Evolutionary conservation across 2,888 invertebrate species (phyloP).

Genomic region (Leucoma salicis): DNA sequence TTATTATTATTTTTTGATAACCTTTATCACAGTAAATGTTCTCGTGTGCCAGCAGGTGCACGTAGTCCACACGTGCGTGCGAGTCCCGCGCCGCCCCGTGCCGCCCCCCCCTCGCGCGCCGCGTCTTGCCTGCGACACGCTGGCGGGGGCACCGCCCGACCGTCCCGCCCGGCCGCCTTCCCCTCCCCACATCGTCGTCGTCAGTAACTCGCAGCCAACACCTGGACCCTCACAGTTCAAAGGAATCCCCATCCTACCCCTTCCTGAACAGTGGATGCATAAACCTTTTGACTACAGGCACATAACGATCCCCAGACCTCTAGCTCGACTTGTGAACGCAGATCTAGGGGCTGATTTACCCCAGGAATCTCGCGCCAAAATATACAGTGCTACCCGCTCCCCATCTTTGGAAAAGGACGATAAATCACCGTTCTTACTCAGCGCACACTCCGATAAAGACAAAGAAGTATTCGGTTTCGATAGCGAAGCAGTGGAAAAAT

Average conservation of each 20-base stretch:
- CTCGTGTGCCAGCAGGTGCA: slow-evolving; percentile 60
- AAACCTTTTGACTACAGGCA: slow-evolving; percentile 69
- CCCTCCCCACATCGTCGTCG: slow-evolving; percentile 40
- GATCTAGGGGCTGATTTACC: slow-evolving; percentile 59
- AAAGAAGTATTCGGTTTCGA: slow-evolving; percentile 72
- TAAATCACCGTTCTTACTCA: slow-evolving; percentile 64
- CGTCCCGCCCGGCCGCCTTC: slow-evolving; percentile 30
- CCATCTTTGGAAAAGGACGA: slow-evolving; percentile 80
- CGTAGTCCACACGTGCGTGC: slow-evolving; percentile 52
- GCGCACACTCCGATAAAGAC: slow-evolving; percentile 57
- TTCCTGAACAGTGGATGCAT: slow-evolving; percentile 74
- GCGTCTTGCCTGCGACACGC: slow-evolving; percentile 36
- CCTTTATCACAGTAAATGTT: no score
- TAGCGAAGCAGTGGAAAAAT: slow-evolving; percentile 49
- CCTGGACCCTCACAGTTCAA: slow-evolving; percentile 40
- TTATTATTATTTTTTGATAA: no score
- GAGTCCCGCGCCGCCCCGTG: slow-evolving; percentile 22
- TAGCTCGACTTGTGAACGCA: slow-evolving; percentile 58
- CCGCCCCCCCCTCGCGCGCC: slow-evolving; percentile 24
- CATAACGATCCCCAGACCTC: slow-evolving; percentile 60
- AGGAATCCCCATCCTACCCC: slow-evolving; percentile 60
- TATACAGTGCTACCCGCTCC: slow-evolving; percentile 71
- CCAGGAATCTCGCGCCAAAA: slow-evolving; percentile 61
- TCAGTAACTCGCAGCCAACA: slow-evolving; percentile 34
- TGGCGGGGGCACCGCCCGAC: slow-evolving; percentile 34